Evolutionary conservation across 1,140 invertebrate genomes (phyloP), one percentile per base, ranked within the genome.

Genomic region (Drosophila arawakana): DNA sequence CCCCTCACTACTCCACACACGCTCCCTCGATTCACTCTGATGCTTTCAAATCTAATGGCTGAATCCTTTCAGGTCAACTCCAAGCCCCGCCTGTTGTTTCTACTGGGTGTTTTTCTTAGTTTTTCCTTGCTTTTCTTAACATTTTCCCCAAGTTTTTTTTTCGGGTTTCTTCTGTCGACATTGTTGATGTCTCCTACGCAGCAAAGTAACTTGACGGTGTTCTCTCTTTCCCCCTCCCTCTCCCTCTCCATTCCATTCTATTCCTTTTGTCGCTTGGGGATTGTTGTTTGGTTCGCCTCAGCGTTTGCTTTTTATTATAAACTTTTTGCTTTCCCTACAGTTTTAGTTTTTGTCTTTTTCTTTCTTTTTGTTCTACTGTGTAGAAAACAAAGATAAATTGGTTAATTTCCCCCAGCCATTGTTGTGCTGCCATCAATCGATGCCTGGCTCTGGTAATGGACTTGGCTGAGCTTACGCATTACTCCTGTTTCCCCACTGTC

Each of bases 371-470:
- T 76, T 67, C 47, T 79, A 39, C 41, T 76, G 59, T 74, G 75
- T 44, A 81, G 90, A 91, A 90, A 91, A 91, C 90, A 90, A 90
- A 91, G 90, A 91, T 91, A 91, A 91, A 91, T 91, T 91, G 86
- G 85, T 91, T 90, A 91, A 91, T 91, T 91, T 91, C 80, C 90
- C 76, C 85, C 78, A 69, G 76, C 78, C 72, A 76, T 76, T 85
- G 72, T 79, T 82, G 82, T 73, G 75, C 66, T 84, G 82, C 84
- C 90, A 91, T 91, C 90, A 91, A 91, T 91, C 90, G 82, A 91
- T 90, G 90, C 76, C 73, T 68, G 62, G 70, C 80, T 77, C 77
- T 89, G 84, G 80, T 88, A 86, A 86, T 86, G 84, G 83, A 86
- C 83, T 89, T 83, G 84, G 81, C 76, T 74, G 80, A 86, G 83